Conservation (phyloP, 2,113 vertebrate species). For the Triplophysa dalaica region DNA sequence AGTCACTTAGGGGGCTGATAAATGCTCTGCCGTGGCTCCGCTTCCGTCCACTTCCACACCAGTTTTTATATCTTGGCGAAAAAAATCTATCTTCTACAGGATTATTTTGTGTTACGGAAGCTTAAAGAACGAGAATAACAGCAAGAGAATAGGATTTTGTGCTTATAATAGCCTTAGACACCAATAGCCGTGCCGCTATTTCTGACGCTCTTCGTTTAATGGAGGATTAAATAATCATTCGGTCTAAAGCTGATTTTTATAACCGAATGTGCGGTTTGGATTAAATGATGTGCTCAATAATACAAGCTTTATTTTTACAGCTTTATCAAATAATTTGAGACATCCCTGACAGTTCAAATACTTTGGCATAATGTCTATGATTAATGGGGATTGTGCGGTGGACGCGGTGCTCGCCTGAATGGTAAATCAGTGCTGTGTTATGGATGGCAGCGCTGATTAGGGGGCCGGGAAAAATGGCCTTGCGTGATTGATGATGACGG, state of each 20-base stretch:
- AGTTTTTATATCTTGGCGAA: slow-evolving; percentile 20
- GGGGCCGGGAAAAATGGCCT: slow-evolving; percentile 49
- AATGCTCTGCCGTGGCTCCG: slow-evolving; percentile 65
- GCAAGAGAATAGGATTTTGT: slow-evolving; percentile 18
- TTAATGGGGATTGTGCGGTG: slow-evolving; percentile 49
- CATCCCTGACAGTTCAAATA: slow-evolving; percentile 22
- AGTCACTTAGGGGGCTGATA: slow-evolving; percentile 78
- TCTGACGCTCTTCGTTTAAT: slow-evolving; percentile 23
- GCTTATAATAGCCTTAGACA: slow-evolving; percentile 35
- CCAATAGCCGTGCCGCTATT: slow-evolving; percentile 11
- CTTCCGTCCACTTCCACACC: slow-evolving; percentile 46
- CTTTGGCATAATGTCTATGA: slow-evolving; percentile 43
- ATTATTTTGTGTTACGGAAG: slow-evolving; percentile 3
- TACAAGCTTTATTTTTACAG: slow-evolving; percentile 12
- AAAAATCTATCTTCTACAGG: slow-evolving; percentile 24
- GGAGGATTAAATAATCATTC: slow-evolving; percentile 27
- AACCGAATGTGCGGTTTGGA: slow-evolving; percentile 6
- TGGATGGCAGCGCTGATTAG: slow-evolving; percentile 58
- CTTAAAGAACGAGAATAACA: slow-evolving; percentile 2
- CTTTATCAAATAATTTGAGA: slow-evolving; percentile 41
- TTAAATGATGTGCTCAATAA: slow-evolving; percentile 1
- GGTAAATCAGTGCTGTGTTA: slow-evolving; percentile 68
- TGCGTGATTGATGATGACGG: slow-evolving; percentile 61
- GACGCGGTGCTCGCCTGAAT: slow-evolving; percentile 57
- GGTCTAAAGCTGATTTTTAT: slow-evolving; percentile 16